Percentiles rank a stretch among this genome's conserved stretches.
Conservation (phyloP, 1,140 invertebrate species). For the Diachasmimorpha longicaudata region DNA sequence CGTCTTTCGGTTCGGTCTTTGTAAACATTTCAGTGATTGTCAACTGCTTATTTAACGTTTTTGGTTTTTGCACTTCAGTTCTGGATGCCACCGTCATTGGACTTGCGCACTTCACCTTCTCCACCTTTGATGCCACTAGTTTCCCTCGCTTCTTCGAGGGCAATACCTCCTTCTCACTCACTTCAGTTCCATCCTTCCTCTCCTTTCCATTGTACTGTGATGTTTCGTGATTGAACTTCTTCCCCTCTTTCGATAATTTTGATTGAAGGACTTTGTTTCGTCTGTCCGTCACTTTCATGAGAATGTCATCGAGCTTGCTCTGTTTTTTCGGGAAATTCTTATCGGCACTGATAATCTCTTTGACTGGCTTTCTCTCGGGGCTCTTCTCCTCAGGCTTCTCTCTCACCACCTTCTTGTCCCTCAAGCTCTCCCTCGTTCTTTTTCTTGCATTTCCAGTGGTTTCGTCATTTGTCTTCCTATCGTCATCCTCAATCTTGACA, state of each 20-base stretch:
- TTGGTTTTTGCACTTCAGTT: background rate
- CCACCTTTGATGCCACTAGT: background rate
- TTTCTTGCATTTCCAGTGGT: slow-evolving; percentile 49
- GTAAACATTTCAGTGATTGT: background rate
- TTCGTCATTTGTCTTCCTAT: slow-evolving; percentile 28
- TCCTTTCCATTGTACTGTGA: slow-evolving; percentile 45
- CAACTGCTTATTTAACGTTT: background rate
- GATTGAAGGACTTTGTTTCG: slow-evolving; percentile 49
- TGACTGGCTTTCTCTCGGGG: too few relatives aligned
- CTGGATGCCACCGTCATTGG: background rate
- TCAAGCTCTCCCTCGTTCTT: slow-evolving; percentile 38
- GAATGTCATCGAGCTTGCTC: slow-evolving; percentile 57
- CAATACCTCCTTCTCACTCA: background rate
- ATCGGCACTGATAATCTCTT: background rate
- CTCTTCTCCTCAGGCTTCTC: background rate
- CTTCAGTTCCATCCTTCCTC: slow-evolving; percentile 41
- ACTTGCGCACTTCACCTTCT: background rate
- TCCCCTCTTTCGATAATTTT: slow-evolving; percentile 51
- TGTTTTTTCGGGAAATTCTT: slow-evolving; percentile 42
- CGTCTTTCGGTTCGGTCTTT: slow-evolving; percentile 25
- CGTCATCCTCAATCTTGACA: slow-evolving; percentile 49
- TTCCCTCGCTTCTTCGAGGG: too few relatives aligned
- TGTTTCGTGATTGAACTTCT: background rate
- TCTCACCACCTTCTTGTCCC: slow-evolving; percentile 31
- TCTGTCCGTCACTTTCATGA: slow-evolving; percentile 53